Evolutionary conservation across 2,113 vertebrate genomes (phyloP).

Genomic region (Gambusia affinis): DNA sequence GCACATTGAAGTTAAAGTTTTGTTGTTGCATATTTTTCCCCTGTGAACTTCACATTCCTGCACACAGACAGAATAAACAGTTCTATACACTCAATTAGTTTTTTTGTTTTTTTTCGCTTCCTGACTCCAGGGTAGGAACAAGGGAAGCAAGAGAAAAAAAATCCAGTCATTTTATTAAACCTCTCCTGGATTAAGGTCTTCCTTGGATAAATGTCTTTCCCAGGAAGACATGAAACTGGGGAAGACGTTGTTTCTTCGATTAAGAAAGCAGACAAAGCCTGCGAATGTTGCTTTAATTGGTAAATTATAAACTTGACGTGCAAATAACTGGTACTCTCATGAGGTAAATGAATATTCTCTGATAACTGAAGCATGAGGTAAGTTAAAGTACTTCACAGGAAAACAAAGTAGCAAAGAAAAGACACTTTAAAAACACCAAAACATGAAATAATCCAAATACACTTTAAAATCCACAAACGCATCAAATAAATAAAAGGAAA

Average conservation of each 20-base stretch:
- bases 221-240: slow-evolving; percentile 57
- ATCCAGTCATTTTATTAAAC: slow-evolving; percentile 63
- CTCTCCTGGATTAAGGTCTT: slow-evolving; percentile 62
- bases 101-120: slow-evolving; percentile 23
- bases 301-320: not conserved
- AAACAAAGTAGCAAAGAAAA: too few species aligned
- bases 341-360: not conserved
- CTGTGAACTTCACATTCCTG: slow-evolving; percentile 14
- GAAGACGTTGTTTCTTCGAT: slow-evolving; percentile 63
- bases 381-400: not conserved
- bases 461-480: not conserved
- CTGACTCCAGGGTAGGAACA: slow-evolving; percentile 36
- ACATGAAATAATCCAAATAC: not conserved
- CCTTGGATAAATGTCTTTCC: slow-evolving; percentile 68
- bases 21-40: slow-evolving; percentile 1
- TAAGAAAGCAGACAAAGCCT: slow-evolving; percentile 57
- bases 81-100: slow-evolving; percentile 27
- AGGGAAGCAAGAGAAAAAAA: slow-evolving; percentile 20
- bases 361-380: not conserved
- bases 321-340: not conserved
- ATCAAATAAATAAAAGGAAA: too few species aligned
- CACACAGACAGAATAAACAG: slow-evolving; percentile 29
- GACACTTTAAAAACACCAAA: not conserved
- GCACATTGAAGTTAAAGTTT: not conserved
- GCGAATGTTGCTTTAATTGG: slow-evolving; percentile 43